phyloP scores from a whole-genome alignment of 2,113 vertebrate species.

The Dissostichus mawsoni region DNA sequence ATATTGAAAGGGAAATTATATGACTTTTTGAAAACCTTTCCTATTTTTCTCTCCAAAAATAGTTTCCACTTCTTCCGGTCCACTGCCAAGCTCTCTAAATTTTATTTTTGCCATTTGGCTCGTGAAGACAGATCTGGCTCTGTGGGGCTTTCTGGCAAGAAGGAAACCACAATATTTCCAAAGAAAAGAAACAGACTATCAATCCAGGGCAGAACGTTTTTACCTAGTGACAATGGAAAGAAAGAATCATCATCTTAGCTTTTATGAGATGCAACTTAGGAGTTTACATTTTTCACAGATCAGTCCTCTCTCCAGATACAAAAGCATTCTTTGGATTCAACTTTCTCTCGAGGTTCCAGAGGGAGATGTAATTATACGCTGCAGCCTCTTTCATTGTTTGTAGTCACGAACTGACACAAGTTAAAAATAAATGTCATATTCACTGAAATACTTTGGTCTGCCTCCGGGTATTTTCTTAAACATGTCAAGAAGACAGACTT shows the following conservation, averaged over 20 bases:
- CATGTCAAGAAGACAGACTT: not conserved
- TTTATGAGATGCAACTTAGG: not conserved
- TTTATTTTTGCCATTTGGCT: conserved; percentile 68
- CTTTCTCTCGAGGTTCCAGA: not conserved
- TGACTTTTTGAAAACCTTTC: conserved; percentile 46
- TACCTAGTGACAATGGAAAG: conserved; percentile 25
- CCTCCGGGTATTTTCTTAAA: conserved; percentile 4
- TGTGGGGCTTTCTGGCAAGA: conserved; percentile 51
- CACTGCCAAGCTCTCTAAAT: conserved; percentile 51
- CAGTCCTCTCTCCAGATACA: not conserved
- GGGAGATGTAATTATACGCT: not conserved
- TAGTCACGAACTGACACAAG: not conserved
- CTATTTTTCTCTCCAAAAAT: conserved; percentile 64
- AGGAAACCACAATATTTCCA: conserved; percentile 37
- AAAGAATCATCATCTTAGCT: conserved; percentile 39
- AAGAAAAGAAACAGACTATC: conserved; percentile 54
- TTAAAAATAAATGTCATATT: conserved; percentile 9
- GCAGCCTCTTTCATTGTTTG: conserved; percentile 7
- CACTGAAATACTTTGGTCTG: conserved; percentile 5
- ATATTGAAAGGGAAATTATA: conserved; percentile 24
- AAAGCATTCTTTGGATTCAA: not conserved
- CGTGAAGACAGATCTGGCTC: conserved; percentile 58
- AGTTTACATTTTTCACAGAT: conserved; percentile 9
- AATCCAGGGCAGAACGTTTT: conserved; percentile 47
- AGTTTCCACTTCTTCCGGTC: conserved; percentile 39